These are phyloP conservation scores for Plebejus anna DNA, from an alignment of 2,888 invertebrate species.

Conservation along the genomic window DNA sequence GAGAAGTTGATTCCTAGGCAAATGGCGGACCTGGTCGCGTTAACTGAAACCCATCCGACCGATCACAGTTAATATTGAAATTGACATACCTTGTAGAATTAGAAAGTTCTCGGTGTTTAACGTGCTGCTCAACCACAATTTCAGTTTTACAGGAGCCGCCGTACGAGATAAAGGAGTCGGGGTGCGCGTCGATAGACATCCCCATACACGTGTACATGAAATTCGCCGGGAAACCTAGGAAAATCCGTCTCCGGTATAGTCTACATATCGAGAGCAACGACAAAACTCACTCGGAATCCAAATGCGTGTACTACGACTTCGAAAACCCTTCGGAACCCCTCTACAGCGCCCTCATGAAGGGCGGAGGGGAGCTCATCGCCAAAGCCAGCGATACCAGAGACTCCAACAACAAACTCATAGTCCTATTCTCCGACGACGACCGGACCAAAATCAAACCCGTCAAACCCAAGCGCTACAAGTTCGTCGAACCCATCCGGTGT, in stretches of 20 bases:
- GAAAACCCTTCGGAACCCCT: conserved; percentile 64
- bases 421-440: conserved; percentile 52
- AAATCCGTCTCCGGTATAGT: conserved; percentile 66
- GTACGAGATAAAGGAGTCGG: conserved; percentile 75
- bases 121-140: conserved; percentile 37
- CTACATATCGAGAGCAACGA: conserved; percentile 66
- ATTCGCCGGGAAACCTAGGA: conserved; percentile 64
- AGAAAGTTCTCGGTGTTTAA: background rate
- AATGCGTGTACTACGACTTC: conserved; percentile 68
- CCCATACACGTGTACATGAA: conserved; percentile 75
- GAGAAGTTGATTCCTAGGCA: no score
- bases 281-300: conserved; percentile 60
- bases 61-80: no score
- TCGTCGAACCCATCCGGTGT: conserved; percentile 58
- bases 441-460: conserved; percentile 37
- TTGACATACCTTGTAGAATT: no score
- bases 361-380: conserved; percentile 64
- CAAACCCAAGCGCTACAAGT: conserved; percentile 55
- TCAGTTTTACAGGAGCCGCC: conserved; percentile 75
- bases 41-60: no score
- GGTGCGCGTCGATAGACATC: conserved; percentile 69
- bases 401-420: conserved; percentile 50
- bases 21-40: no score
- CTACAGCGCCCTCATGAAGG: conserved; percentile 62
- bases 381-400: conserved; percentile 46